Conservation (phyloP, 2,888 invertebrate species). For the Anoncus sp. region DNA sequence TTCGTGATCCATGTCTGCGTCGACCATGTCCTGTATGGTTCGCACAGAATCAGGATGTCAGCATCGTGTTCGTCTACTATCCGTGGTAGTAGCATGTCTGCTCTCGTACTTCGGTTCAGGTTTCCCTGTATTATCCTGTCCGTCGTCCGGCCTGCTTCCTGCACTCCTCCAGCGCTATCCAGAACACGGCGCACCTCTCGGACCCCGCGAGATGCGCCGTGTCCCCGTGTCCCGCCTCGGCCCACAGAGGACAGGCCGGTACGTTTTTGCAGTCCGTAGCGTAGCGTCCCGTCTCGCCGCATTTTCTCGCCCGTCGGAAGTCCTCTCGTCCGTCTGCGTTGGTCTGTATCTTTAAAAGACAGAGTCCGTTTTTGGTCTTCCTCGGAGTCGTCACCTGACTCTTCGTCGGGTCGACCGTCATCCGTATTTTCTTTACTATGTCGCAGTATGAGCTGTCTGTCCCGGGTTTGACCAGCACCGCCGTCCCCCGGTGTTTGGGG, state of each 20-base stretch:
- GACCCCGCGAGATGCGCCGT: constrained; percentile 4
- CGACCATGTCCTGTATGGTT: constrained; percentile 42
- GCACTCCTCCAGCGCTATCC: constrained; percentile 37
- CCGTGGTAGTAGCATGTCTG: constrained; percentile 56
- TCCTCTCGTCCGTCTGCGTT: no score
- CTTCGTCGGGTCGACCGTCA: constrained; percentile 24
- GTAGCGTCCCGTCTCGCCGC: constrained; percentile 18
- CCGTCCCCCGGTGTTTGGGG: no score
- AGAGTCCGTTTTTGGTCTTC: constrained; percentile 56
- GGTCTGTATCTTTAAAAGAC: constrained; percentile 49
- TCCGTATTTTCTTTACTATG: constrained; percentile 36
- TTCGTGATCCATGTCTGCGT: constrained; percentile 43
- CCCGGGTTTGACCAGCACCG: constrained; percentile 49
- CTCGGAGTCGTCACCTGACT: constrained; percentile 28
- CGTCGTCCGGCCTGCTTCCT: constrained; percentile 42
- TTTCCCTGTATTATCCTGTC: constrained; percentile 56
- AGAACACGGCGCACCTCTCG: constrained; percentile 31
- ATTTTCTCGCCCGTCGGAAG: no score
- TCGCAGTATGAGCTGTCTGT: constrained; percentile 42
- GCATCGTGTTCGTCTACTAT: constrained; percentile 53
- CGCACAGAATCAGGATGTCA: constrained; percentile 50
- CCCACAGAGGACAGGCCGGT: constrained; percentile 14
- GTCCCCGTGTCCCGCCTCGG: constrained; percentile 28
- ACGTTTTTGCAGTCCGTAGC: constrained; percentile 46
- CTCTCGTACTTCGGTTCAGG: constrained; percentile 56